Conservation (phyloP, 2,797 vertebrate genomes). For the Myiotriccus ornatus region DNA sequence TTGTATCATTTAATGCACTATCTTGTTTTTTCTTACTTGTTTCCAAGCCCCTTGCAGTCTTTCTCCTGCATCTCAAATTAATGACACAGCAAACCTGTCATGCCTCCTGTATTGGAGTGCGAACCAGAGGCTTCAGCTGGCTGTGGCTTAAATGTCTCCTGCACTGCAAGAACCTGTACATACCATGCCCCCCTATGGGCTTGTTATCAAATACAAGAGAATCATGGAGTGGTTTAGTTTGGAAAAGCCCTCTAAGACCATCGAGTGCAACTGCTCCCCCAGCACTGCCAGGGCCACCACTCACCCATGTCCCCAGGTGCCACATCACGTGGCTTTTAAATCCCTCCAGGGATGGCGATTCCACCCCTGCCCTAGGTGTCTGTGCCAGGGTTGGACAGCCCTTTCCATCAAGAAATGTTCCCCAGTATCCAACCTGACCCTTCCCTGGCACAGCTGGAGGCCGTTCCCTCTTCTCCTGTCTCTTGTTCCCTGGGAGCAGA, state of each 20-base stretch:
- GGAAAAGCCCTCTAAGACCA: not conserved
- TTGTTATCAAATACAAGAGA: not conserved
- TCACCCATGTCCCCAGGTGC: not conserved
- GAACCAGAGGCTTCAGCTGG: not conserved
- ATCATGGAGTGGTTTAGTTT: not conserved
- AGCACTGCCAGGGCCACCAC: not conserved
- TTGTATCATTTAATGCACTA: not conserved
- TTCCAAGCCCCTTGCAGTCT: not conserved
- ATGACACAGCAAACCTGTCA: not conserved
- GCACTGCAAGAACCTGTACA: not conserved
- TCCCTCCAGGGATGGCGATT: not conserved
- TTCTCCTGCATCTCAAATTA: rapidly evolving
- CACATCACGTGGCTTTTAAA: not conserved
- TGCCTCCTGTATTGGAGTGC: not conserved
- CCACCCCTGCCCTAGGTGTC: not conserved
- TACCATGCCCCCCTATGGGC: rapidly evolving
- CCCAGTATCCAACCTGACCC: not conserved
- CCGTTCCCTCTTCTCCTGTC: rapidly evolving
- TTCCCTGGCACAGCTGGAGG: rapidly evolving
- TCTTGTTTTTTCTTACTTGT: not conserved
- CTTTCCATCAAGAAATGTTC: not conserved
- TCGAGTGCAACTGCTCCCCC: rapidly evolving
- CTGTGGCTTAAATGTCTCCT: not conserved
- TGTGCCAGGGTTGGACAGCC: not conserved
- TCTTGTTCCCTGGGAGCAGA: not conserved